Percentiles rank a stretch among this genome's conserved stretches.
Conservation (phyloP, 2,888 invertebrate genomes). For the Aspidiotus destructor region DNA sequence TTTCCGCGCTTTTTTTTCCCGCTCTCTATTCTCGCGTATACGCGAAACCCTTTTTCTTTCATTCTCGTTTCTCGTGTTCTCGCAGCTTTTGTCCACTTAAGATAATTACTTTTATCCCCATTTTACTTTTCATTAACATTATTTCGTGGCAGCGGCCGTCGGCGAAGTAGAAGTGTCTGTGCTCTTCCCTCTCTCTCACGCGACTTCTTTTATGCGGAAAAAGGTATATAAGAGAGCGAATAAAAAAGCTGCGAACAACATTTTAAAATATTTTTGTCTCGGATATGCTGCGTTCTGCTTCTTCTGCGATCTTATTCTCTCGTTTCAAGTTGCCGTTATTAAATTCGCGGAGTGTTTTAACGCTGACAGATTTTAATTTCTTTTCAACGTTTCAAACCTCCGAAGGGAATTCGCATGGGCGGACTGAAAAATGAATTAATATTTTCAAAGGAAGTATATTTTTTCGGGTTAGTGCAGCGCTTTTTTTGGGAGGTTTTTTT, state of each 20-base stretch:
- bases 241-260: too few relatives aligned
- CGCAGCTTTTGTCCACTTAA: slow-evolving; percentile 6
- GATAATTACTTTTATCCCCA: slow-evolving; percentile 4
- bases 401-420: neutral
- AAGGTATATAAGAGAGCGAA: too few relatives aligned
- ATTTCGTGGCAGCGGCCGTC: neutral
- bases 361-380: slow-evolving; percentile 2
- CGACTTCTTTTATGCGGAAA: too few relatives aligned
- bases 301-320: neutral
- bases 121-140: slow-evolving; percentile 7
- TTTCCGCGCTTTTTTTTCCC: slow-evolving; percentile 1
- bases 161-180: neutral
- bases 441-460: too few relatives aligned
- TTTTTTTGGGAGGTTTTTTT: too few relatives aligned
- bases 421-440: too few relatives aligned
- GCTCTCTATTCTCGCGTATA: neutral
- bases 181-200: neutral
- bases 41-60: neutral
- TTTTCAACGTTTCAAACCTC: neutral
- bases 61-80: neutral
- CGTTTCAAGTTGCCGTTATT: neutral
- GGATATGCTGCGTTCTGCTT: neutral
- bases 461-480: too few relatives aligned
- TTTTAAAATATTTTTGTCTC: too few relatives aligned
- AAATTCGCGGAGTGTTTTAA: slow-evolving; percentile 4